These are phyloP conservation scores for Trogon melanurus DNA, from an alignment of 2,113 vertebrate genomes.

Conservation along the genomic window DNA sequence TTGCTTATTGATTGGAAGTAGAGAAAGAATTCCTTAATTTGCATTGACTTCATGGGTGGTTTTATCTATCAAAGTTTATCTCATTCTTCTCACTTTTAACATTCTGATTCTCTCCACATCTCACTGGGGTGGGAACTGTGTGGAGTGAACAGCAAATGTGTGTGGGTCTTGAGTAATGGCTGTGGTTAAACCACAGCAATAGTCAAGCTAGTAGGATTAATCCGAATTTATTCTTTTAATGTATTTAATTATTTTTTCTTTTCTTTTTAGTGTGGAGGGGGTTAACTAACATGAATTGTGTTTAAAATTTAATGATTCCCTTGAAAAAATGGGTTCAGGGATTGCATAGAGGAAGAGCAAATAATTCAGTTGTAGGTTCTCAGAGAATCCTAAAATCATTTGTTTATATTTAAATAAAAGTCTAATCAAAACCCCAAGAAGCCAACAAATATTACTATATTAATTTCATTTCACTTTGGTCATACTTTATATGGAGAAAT, in stretches of 20 bases:
- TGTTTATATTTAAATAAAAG: neutral
- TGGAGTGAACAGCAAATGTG: accelerated
- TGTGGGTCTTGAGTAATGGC: neutral
- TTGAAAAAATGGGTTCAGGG: neutral
- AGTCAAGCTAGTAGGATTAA: neutral
- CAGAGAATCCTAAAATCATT: neutral
- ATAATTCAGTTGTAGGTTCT: neutral
- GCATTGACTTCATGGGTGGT: neutral
- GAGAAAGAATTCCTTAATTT: neutral
- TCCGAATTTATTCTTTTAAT: neutral
- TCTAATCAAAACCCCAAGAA: neutral
- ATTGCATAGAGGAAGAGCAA: neutral
- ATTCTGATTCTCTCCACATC: neutral
- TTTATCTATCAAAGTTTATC: neutral
- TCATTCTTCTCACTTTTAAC: neutral
- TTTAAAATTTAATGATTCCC: neutral
- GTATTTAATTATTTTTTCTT: neutral
- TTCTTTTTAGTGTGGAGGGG: neutral
- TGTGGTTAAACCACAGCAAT: neutral
- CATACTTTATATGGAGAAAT: neutral
- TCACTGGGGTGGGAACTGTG: neutral
- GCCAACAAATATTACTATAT: neutral
- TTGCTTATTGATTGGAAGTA: neutral
- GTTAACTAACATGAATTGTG: neutral
- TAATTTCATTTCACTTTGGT: neutral